Percentiles rank a stretch among this genome's conserved stretches.
Conservation (phyloP, 2,888 invertebrate species). For the Plebejus anna region DNA sequence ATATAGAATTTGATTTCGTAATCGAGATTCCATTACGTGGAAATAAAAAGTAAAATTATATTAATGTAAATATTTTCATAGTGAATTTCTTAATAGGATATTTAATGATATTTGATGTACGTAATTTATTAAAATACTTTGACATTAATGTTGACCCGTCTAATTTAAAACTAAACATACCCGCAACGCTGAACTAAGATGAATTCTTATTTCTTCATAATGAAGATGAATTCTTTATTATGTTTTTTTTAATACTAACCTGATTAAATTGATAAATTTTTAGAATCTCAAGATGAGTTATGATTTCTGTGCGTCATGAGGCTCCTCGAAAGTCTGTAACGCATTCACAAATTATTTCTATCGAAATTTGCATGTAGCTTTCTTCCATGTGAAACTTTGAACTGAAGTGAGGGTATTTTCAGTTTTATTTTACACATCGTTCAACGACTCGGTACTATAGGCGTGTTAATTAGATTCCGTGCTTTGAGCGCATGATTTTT, state of each 20-base stretch:
- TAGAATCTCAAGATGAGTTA: conserved; percentile 14
- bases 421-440: conserved; percentile 47
- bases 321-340: not conserved
- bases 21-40: conserved; percentile 55
- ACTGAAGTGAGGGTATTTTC: conserved; percentile 45
- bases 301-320: not conserved
- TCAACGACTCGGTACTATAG: conserved; percentile 32
- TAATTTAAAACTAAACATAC: conserved; percentile 19
- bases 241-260: not conserved
- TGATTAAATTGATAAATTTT: conserved; percentile 14
- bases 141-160: conserved; percentile 29
- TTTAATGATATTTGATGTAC: conserved; percentile 45
- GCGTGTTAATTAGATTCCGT: conserved; percentile 62
- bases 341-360: not conserved
- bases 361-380: not conserved
- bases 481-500: conserved; percentile 74
- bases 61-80: conserved; percentile 43
- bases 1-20: conserved; percentile 51
- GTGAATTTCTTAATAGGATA: conserved; percentile 30
- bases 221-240: not conserved
- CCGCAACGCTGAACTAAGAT: not conserved
- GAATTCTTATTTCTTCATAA: not conserved
- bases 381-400: not conserved
- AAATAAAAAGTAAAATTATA: conserved; percentile 37
- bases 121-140: conserved; percentile 41